Base-by-base conservation (phyloP, 2,888 invertebrate species). In the Norana najaformis region DNA sequence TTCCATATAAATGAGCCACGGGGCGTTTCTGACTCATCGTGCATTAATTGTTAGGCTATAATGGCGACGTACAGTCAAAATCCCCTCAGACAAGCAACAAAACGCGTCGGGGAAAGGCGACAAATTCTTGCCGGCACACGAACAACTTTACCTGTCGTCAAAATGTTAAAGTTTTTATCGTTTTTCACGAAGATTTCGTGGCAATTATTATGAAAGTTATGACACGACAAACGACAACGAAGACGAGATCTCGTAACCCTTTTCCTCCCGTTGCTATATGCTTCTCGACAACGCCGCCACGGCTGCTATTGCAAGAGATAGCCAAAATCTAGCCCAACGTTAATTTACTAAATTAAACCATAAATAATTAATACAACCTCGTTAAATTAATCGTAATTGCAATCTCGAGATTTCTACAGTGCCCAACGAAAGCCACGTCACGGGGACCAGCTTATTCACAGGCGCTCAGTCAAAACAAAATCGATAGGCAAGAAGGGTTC, bases 181-280 rank as follows among this genome's bases (percentile, higher is more conserved):
- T 69, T 69, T n/a, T 69, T n/a, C 4, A 69, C 69, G 69, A 69
- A 69, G 69, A 69, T 69, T 69, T 69, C 69, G 69, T 69, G 69
- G 30, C 69, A 69, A 69, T 69, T 69, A 69, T 69, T 69, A 69
- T 69, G 69, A 69, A 69, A 69, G 69, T n/a, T 69, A 30, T 69
- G 69, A 69, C 69, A 69, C 69, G 69, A 69, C 69, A 69, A 69
- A 69, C 69, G 69, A 69, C 69, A 69, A 69, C 69, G 69, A 69
- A 69, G 69, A 69, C 69, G 69, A 69, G 69, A 69, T 69, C 69
- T 69, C 69, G 69, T 69, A 0, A 0, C 30, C n/a, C 30, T 8
- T n/a, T 11, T 69, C 69, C 4, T 69, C 69, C n/a, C 30, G 69
- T 69, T 69, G 11, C 69, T 69, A 69, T 69, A 23, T 5, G 1